Evolutionary conservation across 2,797 vertebrate genomes (phyloP).

Genomic region (Sternarchorhynchus goeldii): DNA sequence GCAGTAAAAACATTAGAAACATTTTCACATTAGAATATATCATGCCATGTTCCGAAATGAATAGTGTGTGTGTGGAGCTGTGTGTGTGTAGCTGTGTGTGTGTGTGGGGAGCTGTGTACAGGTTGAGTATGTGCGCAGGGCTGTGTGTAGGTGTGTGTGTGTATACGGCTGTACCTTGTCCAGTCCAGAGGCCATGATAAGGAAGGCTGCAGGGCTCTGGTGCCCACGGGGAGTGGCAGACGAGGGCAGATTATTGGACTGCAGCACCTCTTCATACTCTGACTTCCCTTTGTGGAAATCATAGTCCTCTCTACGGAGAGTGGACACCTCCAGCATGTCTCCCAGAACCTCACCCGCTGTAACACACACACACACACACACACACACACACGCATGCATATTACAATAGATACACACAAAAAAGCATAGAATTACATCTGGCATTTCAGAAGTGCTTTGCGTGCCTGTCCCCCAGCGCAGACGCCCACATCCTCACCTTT

Average conservation of each 20-base stretch:
- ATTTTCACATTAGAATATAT: no score
- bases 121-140: not conserved
- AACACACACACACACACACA: not conserved
- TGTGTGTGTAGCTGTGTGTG: not conserved
- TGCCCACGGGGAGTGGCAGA: constrained; percentile 78
- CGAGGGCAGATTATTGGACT: constrained; percentile 80
- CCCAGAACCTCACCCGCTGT: constrained; percentile 78
- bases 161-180: constrained; percentile 71
- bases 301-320: constrained; percentile 80
- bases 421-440: not conserved
- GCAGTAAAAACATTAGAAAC: no score
- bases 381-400: no score
- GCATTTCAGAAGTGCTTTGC: no score
- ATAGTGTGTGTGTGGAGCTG: constrained; percentile 5
- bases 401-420: no score
- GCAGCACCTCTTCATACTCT: constrained; percentile 82
- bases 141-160: not conserved
- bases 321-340: constrained; percentile 81
- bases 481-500: constrained; percentile 66
- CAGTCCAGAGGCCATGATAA: constrained; percentile 82
- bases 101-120: not conserved
- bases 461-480: no score
- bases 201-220: constrained; percentile 82
- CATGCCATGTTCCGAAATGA: no score
- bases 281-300: constrained; percentile 83